Base-by-base conservation (phyloP, 1,140 invertebrate genomes). In the Macrobrachium rosenbergii region DNA sequence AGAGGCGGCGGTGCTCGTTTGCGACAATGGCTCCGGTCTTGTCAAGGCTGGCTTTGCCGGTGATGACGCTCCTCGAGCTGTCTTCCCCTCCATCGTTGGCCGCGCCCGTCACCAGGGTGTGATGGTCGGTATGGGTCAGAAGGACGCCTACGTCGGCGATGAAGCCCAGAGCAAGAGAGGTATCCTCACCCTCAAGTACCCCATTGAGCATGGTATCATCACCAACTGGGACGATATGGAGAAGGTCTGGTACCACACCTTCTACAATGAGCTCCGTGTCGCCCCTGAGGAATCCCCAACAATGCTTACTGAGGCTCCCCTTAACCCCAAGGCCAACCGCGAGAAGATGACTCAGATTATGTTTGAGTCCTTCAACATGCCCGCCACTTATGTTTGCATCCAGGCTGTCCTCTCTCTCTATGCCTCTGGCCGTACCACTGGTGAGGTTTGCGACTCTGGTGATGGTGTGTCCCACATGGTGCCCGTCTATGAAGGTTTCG, bases 171-270 rank as follows among this genome's bases (percentile, higher is more conserved):
- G 94, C 94, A 97, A 97, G 93, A 94, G 96, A 94, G 96, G 96
- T 94, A 97, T 97, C 93, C 94, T 97, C 90, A 97, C 96, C 88
- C 93, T 98, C 90, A 97, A 97, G 92, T 98, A 98, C 93, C 97
- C 97, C 89, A 97, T 98, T 93, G 96, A 98, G 92, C 97, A 98
- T 94, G 97, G 97, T 91, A 97, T 98, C 92, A 96, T 98, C 91
- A 98, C 96, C 92, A 98, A 98, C 95, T 98, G 97, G 97, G 97
- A 98, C 91, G 97, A 98, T 92, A 98, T 98, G 97, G 97, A 98
- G 93, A 98, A 98, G 92, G 96, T 98, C 93, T 98, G 97, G 97
- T 97, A 98, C 93, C 96, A 98, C 93, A 97, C 96, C 89, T 98
- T 98, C 94, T 98, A 97, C 94, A 98, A 98, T 92, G 97, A 98